Evolutionary conservation across 2,888 invertebrate species (phyloP).

Genomic region (Papilio protenor): DNA sequence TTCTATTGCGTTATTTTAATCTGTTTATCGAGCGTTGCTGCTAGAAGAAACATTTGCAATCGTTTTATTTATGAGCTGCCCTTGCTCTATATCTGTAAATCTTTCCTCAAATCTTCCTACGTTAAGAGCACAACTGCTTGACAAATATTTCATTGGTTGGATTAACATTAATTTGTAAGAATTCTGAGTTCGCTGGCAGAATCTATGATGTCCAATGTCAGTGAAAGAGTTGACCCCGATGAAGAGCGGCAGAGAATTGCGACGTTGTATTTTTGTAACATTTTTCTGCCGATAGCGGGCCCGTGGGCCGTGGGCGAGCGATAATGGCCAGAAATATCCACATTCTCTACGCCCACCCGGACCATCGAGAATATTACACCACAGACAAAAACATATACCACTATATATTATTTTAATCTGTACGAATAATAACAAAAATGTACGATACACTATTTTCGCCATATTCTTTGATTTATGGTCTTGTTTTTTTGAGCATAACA

Average conservation of each 20-base stretch:
- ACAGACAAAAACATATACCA: slow-evolving; percentile 61
- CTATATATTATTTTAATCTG: slow-evolving; percentile 53
- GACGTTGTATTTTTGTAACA: slow-evolving; percentile 75
- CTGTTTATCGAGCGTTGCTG: not conserved
- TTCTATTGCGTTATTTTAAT: not conserved
- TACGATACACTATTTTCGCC: slow-evolving; percentile 38
- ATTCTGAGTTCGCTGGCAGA: not conserved
- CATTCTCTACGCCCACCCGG: slow-evolving; percentile 72
- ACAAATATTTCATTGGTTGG: not conserved
- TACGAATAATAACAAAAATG: slow-evolving; percentile 48
- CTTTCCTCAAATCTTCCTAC: not conserved
- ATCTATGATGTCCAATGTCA: slow-evolving; percentile 60
- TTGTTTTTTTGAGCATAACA: slow-evolving; percentile 40
- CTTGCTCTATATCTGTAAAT: not conserved
- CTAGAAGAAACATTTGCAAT: too few species aligned
- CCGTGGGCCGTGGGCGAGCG: slow-evolving; percentile 78
- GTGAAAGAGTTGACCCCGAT: slow-evolving; percentile 59
- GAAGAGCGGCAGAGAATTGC: slow-evolving; percentile 64
- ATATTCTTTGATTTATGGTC: slow-evolving; percentile 39
- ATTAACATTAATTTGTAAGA: not conserved
- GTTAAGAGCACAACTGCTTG: not conserved
- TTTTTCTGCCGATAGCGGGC: slow-evolving; percentile 75
- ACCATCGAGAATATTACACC: slow-evolving; percentile 70
- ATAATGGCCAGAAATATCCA: slow-evolving; percentile 78
- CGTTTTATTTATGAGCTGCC: too few species aligned